Percentiles rank a stretch among this genome's conserved stretches.
These are phyloP conservation scores for Andrena bucephala DNA, from an alignment of 2,888 invertebrate species.

Conservation along the genomic window DNA sequence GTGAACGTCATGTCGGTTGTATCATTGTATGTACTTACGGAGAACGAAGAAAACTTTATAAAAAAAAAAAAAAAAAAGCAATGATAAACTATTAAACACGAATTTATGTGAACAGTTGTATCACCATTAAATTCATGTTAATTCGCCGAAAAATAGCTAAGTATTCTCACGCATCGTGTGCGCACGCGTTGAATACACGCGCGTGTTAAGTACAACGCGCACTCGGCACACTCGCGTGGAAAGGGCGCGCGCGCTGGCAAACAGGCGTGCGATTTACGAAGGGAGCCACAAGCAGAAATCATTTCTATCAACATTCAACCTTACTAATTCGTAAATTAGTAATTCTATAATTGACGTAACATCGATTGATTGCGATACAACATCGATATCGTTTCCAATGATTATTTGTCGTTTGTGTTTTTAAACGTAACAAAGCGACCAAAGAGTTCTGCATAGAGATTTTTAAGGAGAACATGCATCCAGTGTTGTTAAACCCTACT, in stretches of 20 bases:
- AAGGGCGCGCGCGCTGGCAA: slow-evolving; percentile 14
- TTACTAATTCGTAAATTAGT: slow-evolving; percentile 3
- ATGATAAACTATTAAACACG: neutral
- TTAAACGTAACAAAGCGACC: slow-evolving; percentile 14
- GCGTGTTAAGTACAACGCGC: slow-evolving; percentile 31
- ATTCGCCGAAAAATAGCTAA: slow-evolving; percentile 29
- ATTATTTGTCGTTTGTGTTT: slow-evolving; percentile 10
- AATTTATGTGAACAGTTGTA: neutral
- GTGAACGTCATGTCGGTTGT: no score
- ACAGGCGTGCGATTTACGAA: slow-evolving; percentile 13
- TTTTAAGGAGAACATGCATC: neutral
- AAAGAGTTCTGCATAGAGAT: neutral
- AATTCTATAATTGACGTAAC: neutral
- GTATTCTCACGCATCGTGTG: slow-evolving; percentile 3
- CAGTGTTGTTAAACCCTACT: neutral
- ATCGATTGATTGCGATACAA: slow-evolving; percentile 18
- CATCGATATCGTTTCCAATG: neutral
- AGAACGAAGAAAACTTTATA: neutral
- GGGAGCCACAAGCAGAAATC: slow-evolving; percentile 37
- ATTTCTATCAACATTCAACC: slow-evolving; percentile 17
- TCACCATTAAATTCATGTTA: neutral
- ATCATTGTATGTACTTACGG: neutral
- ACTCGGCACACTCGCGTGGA: slow-evolving; percentile 7
- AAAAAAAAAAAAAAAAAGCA: neutral
- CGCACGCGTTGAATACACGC: slow-evolving; percentile 45